phyloP scores from a whole-genome alignment of 2,797 vertebrate species.

The Leucoraja ocellata region DNA sequence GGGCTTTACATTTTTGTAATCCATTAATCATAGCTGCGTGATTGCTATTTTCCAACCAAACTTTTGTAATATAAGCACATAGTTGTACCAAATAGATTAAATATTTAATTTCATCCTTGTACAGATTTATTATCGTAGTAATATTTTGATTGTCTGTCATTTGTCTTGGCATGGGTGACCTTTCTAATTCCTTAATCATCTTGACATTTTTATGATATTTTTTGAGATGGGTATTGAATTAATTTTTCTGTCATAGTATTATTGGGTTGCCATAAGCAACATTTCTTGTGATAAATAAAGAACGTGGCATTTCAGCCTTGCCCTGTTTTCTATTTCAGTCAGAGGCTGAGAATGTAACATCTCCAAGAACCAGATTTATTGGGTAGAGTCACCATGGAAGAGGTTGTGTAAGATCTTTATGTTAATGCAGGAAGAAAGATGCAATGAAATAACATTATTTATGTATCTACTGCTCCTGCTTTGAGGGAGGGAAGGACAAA shows the following conservation, averaged over 20 bases:
- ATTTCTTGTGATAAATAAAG: background rate
- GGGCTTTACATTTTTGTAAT: background rate
- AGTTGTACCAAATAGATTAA: constrained; percentile 21
- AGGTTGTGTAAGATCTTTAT: background rate
- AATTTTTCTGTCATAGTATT: background rate
- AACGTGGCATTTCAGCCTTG: background rate
- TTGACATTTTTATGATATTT: constrained; percentile 19
- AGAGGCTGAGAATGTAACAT: background rate
- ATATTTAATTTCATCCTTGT: constrained; percentile 13
- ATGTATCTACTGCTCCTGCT: background rate
- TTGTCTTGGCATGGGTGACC: constrained; percentile 1
- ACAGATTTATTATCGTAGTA: background rate
- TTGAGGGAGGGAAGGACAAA: background rate
- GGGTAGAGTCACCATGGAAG: background rate
- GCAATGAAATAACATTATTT: background rate
- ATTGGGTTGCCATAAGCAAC: background rate
- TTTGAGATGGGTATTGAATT: constrained; percentile 18
- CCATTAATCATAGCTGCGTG: background rate
- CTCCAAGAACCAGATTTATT: background rate
- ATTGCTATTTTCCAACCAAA: background rate
- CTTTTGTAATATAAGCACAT: background rate
- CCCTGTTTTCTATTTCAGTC: background rate
- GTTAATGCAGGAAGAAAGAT: background rate
- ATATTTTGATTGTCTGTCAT: constrained; percentile 9
- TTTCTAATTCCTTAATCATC: constrained; percentile 5